These are phyloP conservation scores for Lycorma delicatula DNA, from an alignment of 1,140 invertebrate genomes.

Conservation along the genomic window DNA sequence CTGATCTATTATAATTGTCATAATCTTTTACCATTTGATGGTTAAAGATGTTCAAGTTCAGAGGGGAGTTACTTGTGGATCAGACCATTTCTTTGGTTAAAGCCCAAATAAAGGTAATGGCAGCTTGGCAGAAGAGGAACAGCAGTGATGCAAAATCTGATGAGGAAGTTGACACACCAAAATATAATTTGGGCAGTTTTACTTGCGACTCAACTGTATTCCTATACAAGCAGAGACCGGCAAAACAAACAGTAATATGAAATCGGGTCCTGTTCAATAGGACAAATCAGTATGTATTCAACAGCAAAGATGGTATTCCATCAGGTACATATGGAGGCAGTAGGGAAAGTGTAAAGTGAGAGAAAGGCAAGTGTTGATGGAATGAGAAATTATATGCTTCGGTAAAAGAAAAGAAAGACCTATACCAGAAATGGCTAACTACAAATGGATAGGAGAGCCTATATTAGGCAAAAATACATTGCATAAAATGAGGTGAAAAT, in stretches of 20 bases:
- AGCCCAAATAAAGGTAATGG: background rate
- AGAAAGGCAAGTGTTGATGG: background rate
- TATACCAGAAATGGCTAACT: background rate
- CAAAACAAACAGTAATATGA: background rate
- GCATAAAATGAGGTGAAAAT: background rate
- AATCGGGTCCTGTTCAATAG: background rate
- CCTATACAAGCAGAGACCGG: background rate
- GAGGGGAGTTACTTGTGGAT: background rate
- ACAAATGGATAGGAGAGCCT: background rate
- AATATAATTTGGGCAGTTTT: conserved; percentile 1
- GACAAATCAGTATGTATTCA: background rate
- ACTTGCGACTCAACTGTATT: background rate
- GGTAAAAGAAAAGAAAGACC: background rate
- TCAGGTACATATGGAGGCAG: background rate
- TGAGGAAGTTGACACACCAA: background rate
- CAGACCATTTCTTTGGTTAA: background rate
- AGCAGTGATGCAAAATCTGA: background rate
- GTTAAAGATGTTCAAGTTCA: background rate
- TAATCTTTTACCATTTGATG: background rate
- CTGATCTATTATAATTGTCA: background rate
- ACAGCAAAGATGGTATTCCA: background rate
- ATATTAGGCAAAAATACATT: background rate
- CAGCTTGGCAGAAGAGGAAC: background rate
- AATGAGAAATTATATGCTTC: background rate
- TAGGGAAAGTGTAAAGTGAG: background rate